A percentile compares a stretch with the other conserved stretches of the same genome.
phyloP scores from a whole-genome alignment of 2,113 vertebrate species.

The Rhabdornis inornatus region DNA sequence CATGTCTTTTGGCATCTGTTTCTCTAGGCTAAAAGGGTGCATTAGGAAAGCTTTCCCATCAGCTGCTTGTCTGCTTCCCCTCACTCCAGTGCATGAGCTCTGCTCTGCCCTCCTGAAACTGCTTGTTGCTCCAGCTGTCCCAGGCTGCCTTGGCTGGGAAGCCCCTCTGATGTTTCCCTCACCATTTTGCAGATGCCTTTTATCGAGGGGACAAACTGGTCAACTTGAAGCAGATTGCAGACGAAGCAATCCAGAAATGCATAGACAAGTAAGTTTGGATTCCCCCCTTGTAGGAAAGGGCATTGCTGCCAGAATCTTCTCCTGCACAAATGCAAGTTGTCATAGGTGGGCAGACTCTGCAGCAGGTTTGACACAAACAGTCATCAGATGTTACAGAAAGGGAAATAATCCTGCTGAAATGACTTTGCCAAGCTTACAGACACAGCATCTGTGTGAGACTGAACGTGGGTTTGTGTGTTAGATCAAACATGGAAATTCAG shows the following conservation, averaged over 20 bases:
- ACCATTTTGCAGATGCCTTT: constrained; percentile 85
- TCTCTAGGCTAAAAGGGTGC: not conserved
- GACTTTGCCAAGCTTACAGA: not conserved
- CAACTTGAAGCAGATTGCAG: constrained; percentile 90
- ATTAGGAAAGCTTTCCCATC: constrained; percentile 25
- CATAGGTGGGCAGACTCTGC: not conserved
- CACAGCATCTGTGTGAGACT: not conserved
- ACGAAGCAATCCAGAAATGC: constrained; percentile 90
- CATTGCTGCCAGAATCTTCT: not conserved
- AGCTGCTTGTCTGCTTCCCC: not conserved
- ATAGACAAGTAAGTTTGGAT: constrained; percentile 83
- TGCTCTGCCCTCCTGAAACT: not conserved
- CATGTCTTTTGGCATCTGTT: not conserved
- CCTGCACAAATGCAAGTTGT: not conserved
- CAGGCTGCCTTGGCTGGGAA: not conserved
- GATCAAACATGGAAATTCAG: not conserved
- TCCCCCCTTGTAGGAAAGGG: not conserved
- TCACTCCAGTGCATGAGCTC: not conserved
- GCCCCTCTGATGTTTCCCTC: not conserved
- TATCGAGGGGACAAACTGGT: constrained; percentile 95
- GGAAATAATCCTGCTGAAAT: not conserved
- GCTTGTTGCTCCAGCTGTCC: not conserved
- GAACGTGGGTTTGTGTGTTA: not conserved
- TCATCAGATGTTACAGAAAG: not conserved
- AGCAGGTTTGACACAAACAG: not conserved